Conservation (phyloP, 2,797 vertebrate species). For the Alca torda region DNA sequence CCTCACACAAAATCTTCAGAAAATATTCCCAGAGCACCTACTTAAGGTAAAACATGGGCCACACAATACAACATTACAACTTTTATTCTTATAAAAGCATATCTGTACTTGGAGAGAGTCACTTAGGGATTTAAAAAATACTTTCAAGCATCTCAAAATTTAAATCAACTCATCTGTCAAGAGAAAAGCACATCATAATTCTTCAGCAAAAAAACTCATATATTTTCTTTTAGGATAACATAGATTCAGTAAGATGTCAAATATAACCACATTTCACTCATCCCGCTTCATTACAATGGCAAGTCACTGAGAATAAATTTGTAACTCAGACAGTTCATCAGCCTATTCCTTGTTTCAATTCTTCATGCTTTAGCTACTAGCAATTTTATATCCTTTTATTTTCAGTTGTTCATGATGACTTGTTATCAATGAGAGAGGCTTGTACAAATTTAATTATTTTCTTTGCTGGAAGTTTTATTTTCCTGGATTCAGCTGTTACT, state of each 20-base stretch:
- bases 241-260: neutral
- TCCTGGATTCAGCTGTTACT: neutral
- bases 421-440: neutral
- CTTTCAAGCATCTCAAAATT: constrained; percentile 11
- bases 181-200: neutral
- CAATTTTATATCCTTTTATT: neutral
- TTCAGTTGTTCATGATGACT: neutral
- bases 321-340: constrained; percentile 3
- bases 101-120: neutral
- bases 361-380: neutral
- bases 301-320: constrained; percentile 1
- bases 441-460: neutral
- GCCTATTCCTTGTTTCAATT: neutral
- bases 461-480: neutral
- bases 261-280: constrained; percentile 17
- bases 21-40: neutral
- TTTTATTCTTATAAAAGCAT: neutral
- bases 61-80: neutral
- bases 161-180: constrained; percentile 5
- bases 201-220: neutral
- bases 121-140: constrained; percentile 1
- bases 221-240: neutral
- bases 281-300: neutral
- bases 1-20: neutral
- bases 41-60: neutral